Evolutionary conservation across 2,113 vertebrate genomes (phyloP).

Genomic region (Orientallactaga bullata): DNA sequence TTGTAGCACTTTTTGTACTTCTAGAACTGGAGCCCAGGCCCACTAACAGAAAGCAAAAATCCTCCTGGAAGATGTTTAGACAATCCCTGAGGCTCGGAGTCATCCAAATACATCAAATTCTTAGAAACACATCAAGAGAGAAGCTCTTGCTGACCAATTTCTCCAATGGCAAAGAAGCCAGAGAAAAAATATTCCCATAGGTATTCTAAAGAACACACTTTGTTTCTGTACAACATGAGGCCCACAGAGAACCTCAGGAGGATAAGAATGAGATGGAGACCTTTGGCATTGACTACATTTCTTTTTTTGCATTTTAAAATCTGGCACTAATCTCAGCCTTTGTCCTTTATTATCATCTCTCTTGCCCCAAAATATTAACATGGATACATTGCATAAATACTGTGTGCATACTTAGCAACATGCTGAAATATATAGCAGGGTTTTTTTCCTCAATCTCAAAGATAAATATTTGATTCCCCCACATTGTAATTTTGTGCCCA

Average conservation of each 20-base stretch:
- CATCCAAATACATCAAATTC: not conserved
- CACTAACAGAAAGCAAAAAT: not conserved
- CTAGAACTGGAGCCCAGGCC: not conserved
- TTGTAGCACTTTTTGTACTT: not conserved
- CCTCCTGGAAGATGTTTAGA: not conserved
- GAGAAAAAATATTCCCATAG: constrained; percentile 53
- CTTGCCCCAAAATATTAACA: not conserved
- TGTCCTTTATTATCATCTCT: not conserved
- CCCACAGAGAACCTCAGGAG: not conserved
- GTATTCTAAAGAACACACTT: not conserved
- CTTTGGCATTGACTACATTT: not conserved
- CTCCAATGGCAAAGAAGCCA: not conserved
- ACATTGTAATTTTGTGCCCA: not conserved
- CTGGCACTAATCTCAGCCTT: not conserved
- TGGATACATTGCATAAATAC: not conserved
- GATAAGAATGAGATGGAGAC: not conserved
- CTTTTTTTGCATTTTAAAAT: not conserved
- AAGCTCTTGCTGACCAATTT: not conserved
- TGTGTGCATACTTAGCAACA: not conserved
- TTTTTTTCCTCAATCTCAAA: not conserved
- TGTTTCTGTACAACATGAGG: not conserved
- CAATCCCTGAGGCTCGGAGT: not conserved
- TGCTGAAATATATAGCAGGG: not conserved
- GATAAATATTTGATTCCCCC: not conserved
- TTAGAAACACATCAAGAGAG: not conserved